A percentile compares a stretch with the other conserved stretches of the same genome.
Evolutionary conservation across 2,888 invertebrate genomes (phyloP).

Genomic region (Gandaritis pyraliata): DNA sequence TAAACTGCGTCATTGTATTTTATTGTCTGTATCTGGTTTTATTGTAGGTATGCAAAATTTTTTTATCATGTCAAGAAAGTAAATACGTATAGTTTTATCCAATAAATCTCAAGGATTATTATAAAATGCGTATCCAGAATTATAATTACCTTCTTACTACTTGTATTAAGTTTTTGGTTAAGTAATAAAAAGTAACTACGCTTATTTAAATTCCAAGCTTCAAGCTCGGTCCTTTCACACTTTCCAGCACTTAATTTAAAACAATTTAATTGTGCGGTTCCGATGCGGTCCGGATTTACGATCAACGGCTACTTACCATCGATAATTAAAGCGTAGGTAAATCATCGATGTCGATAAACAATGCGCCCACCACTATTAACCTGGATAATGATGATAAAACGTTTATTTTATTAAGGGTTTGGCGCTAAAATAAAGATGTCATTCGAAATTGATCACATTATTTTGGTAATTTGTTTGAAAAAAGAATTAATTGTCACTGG

Average conservation of each 20-base stretch:
- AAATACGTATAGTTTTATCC: neutral
- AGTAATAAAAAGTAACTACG: neutral
- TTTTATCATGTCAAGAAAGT: neutral
- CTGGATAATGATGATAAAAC: constrained; percentile 37
- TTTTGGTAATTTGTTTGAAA: too few species aligned
- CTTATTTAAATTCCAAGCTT: constrained; percentile 16
- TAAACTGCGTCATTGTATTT: constrained; percentile 17
- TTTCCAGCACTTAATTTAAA: constrained; percentile 35
- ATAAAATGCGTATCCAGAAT: neutral
- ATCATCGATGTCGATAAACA: constrained; percentile 37
- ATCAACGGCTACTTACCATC: constrained; percentile 45
- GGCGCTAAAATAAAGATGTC: constrained; percentile 20
- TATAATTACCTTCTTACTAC: neutral
- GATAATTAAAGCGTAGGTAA: constrained; percentile 43
- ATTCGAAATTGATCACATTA: constrained; percentile 17
- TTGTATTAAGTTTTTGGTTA: neutral
- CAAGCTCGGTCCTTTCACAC: constrained; percentile 24
- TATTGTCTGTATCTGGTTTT: neutral
- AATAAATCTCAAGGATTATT: neutral
- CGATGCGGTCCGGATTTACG: constrained; percentile 42
- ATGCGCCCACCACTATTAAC: constrained; percentile 37
- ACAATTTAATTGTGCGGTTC: constrained; percentile 32
- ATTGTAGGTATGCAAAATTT: neutral
- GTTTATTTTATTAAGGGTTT: constrained; percentile 34
- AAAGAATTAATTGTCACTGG: too few species aligned